These are phyloP conservation scores for Harpegnathos saltator DNA, from an alignment of 1,140 invertebrate genomes.

Conservation along the genomic window DNA sequence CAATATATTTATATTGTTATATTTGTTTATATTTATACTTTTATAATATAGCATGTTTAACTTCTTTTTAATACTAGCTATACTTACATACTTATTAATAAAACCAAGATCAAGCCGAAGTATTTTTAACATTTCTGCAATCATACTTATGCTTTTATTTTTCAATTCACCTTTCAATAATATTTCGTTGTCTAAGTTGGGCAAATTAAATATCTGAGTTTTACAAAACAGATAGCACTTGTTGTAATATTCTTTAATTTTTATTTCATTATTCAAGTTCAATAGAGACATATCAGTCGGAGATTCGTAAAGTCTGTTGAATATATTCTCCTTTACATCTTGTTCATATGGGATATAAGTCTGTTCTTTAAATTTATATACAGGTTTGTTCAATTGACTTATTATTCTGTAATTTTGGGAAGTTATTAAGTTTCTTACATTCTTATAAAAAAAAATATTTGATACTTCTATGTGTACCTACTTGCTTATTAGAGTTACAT, in stretches of 20 bases:
- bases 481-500: neutral
- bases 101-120: conserved; percentile 23
- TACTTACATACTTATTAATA: conserved; percentile 4
- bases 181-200: conserved; percentile 80
- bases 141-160: conserved; percentile 83
- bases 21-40: too few species aligned
- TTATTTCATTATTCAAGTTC: conserved; percentile 79
- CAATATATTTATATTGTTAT: too few species aligned
- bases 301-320: conserved; percentile 74
- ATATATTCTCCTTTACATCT: conserved; percentile 84
- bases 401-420: conserved; percentile 54
- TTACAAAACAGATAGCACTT: conserved; percentile 82
- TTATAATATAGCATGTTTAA: too few species aligned
- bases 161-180: conserved; percentile 77
- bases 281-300: conserved; percentile 79
- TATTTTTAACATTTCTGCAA: conserved; percentile 73
- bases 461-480: neutral
- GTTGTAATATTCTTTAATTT: conserved; percentile 77
- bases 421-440: neutral
- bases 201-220: conserved; percentile 80
- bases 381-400: neutral
- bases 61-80: neutral
- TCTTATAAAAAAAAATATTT: neutral
- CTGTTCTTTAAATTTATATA: conserved; percentile 76
- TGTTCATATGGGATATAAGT: conserved; percentile 73